Percentiles rank a stretch among this genome's conserved stretches.
phyloP scores from a whole-genome alignment of 2,113 vertebrate genomes.

The Callipepla californica region DNA sequence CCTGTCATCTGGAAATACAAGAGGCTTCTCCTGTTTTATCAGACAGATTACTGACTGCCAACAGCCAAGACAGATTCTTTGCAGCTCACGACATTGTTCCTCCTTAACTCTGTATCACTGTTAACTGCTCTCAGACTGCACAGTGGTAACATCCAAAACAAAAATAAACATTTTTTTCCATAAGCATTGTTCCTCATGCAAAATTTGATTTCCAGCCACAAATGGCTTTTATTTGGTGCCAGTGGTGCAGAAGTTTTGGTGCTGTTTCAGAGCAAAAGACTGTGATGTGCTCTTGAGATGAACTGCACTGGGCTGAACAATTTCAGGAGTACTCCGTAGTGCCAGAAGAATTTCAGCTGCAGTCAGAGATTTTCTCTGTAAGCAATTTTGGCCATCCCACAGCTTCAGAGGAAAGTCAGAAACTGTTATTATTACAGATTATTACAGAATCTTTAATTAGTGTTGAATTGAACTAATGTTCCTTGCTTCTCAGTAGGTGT shows the following conservation, averaged over 20 bases:
- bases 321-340: background rate
- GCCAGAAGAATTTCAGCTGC: background rate
- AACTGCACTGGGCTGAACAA: background rate
- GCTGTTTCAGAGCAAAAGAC: background rate
- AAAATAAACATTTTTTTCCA: background rate
- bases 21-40: background rate
- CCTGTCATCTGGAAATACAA: background rate
- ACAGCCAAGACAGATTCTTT: background rate
- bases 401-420: background rate
- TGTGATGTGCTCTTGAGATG: background rate
- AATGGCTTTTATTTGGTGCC: background rate
- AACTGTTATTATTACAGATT: background rate
- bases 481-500: background rate
- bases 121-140: background rate
- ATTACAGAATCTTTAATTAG: background rate
- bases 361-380: background rate
- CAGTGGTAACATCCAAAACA: background rate
- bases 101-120: background rate
- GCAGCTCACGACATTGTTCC: background rate
- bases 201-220: background rate
- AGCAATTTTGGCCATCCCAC: background rate
- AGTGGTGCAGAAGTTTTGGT: background rate
- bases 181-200: background rate
- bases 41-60: background rate
- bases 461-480: background rate